Conservation (phyloP, 2,888 invertebrate species). For the Palloptera scutellata region DNA sequence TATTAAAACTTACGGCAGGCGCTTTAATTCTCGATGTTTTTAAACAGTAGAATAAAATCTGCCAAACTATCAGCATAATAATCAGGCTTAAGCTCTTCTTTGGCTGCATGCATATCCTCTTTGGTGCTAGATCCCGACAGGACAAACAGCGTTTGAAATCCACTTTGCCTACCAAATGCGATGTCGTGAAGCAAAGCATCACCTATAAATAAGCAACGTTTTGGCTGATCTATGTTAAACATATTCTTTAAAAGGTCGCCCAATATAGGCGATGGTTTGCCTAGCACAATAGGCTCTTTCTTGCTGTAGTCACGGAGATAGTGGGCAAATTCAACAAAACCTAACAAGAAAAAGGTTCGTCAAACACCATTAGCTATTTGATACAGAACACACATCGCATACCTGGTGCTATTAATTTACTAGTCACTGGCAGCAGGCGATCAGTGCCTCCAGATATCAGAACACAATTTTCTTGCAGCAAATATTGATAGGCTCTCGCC, state of each 20-base stretch:
- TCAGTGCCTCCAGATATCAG: conserved; percentile 63
- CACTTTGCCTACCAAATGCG: conserved; percentile 73
- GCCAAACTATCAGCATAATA: conserved; percentile 56
- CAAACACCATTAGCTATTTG: not conserved
- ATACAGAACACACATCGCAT: conserved; percentile 29
- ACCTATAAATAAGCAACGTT: conserved; percentile 81
- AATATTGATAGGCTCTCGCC: conserved; percentile 61
- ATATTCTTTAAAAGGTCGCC: conserved; percentile 57
- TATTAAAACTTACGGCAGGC: not conserved
- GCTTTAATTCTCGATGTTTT: conserved; percentile 34
- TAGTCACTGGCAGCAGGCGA: conserved; percentile 51
- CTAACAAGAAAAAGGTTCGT: conserved; percentile 11
- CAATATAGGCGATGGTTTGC: conserved; percentile 64
- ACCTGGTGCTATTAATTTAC: conserved; percentile 54
- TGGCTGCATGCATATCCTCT: conserved; percentile 49
- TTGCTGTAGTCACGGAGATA: conserved; percentile 52
- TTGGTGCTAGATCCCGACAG: conserved; percentile 66
- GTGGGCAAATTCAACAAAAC: conserved; percentile 37
- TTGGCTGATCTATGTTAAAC: conserved; percentile 68
- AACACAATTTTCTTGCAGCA: conserved; percentile 63
- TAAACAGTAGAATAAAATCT: conserved; percentile 51
- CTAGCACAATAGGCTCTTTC: conserved; percentile 58
- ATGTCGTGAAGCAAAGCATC: conserved; percentile 85
- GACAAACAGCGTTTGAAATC: conserved; percentile 77
- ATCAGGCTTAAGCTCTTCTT: conserved; percentile 49